phyloP scores from a whole-genome alignment of 1,140 invertebrate species.

The Nephila pilipes region DNA sequence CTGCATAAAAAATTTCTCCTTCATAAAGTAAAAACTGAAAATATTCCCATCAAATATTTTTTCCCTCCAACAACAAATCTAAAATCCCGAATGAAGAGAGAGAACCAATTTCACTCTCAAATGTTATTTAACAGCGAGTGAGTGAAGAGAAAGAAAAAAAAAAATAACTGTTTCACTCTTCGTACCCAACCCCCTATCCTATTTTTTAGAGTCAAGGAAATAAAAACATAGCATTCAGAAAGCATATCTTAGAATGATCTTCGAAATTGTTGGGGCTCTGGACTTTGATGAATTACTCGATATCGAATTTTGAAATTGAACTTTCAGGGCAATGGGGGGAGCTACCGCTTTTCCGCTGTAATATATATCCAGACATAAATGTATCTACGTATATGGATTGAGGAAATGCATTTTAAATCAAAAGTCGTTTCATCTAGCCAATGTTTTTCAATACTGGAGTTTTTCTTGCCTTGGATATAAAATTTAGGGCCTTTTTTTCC shows the following conservation, averaged over 20 bases:
- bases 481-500: constrained; percentile 8
- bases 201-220: constrained; percentile 23
- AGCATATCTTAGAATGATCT: constrained; percentile 42
- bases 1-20: background rate
- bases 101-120: constrained; percentile 25
- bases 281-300: constrained; percentile 75
- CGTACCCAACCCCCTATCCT: background rate
- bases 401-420: constrained; percentile 73
- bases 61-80: constrained; percentile 1
- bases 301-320: constrained; percentile 75
- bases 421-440: constrained; percentile 67
- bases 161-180: background rate
- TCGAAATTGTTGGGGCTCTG: constrained; percentile 30
- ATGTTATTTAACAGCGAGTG: constrained; percentile 40
- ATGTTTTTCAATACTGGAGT: constrained; percentile 71
- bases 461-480: constrained; percentile 44
- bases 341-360: constrained; percentile 12
- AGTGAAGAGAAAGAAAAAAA: background rate
- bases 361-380: constrained; percentile 74
- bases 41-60: background rate
- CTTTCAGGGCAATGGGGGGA: background rate
- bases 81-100: background rate
- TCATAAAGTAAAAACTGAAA: background rate
- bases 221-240: constrained; percentile 59
- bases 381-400: constrained; percentile 54